Conservation (phyloP, 35 echinoderm and acorn worm species). For the Heliocidaris tuberculata region DNA sequence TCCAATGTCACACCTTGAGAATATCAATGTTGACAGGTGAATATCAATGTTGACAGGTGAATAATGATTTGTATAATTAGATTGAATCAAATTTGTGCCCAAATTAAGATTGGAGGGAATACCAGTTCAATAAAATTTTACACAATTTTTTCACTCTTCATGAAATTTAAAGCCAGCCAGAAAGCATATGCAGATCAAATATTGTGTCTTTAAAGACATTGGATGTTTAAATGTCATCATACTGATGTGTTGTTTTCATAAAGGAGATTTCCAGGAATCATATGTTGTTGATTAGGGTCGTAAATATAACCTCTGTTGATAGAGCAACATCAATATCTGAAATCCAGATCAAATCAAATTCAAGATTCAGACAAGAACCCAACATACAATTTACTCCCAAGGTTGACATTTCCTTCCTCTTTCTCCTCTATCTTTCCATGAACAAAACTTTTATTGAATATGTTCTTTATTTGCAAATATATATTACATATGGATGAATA, state of each 20-base stretch:
- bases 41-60: background rate
- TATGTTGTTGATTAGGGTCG: background rate
- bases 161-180: background rate
- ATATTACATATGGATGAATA: too few species aligned
- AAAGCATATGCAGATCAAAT: too few species aligned
- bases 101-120: background rate
- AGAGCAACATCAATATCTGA: background rate
- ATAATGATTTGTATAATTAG: too few species aligned
- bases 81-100: background rate
- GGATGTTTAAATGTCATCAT: background rate
- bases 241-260: background rate
- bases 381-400: too few species aligned
- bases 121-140: background rate
- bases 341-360: background rate
- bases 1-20: background rate
- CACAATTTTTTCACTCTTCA: background rate
- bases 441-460: too few species aligned
- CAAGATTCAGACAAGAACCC: too few species aligned
- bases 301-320: background rate
- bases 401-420: background rate
- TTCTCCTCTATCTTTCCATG: too few species aligned
- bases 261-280: background rate
- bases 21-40: background rate
- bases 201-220: background rate
- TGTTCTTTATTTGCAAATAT: too few species aligned